Conservation (phyloP, 37 sponge, comb jelly and placozoan genomes). For the Aplysina aerophoba region DNA sequence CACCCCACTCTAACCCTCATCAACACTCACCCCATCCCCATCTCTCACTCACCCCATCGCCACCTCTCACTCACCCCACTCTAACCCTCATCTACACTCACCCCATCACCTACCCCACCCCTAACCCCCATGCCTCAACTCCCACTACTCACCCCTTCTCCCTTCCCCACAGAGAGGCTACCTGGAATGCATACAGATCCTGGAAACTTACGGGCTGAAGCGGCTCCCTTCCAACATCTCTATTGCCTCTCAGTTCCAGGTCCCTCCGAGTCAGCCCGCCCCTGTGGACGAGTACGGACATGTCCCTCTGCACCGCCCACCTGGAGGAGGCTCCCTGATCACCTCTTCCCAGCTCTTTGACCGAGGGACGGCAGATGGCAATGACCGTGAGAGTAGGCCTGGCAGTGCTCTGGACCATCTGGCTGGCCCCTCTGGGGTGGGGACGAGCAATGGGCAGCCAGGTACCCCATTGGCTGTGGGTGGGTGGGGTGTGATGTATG, state of each 20-base stretch:
- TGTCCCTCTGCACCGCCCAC: conserved; percentile 45
- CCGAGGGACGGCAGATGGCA: conserved; percentile 30
- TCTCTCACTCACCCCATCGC: no score
- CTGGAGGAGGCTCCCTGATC: conserved; percentile 38
- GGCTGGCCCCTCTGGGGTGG: background rate
- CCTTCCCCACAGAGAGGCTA: conserved; percentile 40
- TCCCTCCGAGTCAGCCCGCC: conserved; percentile 1
- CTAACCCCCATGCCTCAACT: no score
- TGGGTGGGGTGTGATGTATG: background rate
- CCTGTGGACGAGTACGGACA: conserved; percentile 76
- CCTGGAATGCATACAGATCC: conserved; percentile 55
- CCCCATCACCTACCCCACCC: no score
- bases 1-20: no score
- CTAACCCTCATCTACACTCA: no score
- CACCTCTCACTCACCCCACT: no score
- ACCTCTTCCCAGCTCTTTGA: background rate
- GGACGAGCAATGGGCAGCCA: background rate
- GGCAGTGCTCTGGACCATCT: background rate
- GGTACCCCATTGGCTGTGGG: background rate
- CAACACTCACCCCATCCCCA: no score
- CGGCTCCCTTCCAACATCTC: conserved; percentile 44
- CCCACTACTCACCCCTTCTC: background rate
- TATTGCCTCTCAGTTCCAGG: conserved; percentile 53
- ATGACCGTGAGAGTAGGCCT: conserved; percentile 3
- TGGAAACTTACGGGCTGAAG: conserved; percentile 54